Percentiles rank a stretch among this genome's conserved stretches.
Evolutionary conservation across 2,113 vertebrate species (phyloP).

Genomic region (Hippocampus comes): DNA sequence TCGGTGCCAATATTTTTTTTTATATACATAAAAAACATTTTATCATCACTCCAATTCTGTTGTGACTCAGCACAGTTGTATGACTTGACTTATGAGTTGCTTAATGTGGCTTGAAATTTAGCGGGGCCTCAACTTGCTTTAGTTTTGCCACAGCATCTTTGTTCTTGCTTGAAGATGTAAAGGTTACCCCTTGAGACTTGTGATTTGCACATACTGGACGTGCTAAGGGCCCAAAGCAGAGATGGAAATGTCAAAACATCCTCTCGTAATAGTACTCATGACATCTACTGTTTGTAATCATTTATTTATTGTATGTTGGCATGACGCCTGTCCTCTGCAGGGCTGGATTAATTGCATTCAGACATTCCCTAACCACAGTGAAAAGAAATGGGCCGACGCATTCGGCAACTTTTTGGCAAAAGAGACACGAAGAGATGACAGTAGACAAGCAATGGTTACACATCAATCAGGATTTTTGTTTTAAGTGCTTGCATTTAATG

Average conservation of each 20-base stretch:
- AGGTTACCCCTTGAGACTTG: too few species aligned
- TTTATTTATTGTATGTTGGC: slow-evolving; percentile 34
- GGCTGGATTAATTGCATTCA: slow-evolving; percentile 53
- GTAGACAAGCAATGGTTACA: slow-evolving; percentile 35
- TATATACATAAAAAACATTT: too few species aligned
- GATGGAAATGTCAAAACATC: slow-evolving; percentile 42
- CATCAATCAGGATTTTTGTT: slow-evolving; percentile 35
- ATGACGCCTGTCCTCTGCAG: slow-evolving; percentile 40
- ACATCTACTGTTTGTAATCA: slow-evolving; percentile 33
- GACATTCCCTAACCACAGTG: slow-evolving; percentile 44
- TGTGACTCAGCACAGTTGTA: too few species aligned
- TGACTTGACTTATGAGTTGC: too few species aligned
- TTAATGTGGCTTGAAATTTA: too few species aligned
- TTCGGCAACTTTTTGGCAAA: slow-evolving; percentile 27
- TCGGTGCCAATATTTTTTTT: too few species aligned
- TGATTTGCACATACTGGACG: too few species aligned
- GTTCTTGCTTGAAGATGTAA: too few species aligned
- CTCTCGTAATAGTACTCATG: slow-evolving; percentile 30
- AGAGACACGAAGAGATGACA: slow-evolving; percentile 17
- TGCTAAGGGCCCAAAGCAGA: slow-evolving; percentile 36
- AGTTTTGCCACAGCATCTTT: too few species aligned
- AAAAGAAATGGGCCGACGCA: slow-evolving; percentile 49
- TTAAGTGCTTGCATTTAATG: slow-evolving; percentile 12
- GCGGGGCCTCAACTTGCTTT: too few species aligned
- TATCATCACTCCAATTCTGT: too few species aligned